Evolutionary conservation across 2,888 invertebrate species (phyloP).

Genomic region (Abrostola triplasia): DNA sequence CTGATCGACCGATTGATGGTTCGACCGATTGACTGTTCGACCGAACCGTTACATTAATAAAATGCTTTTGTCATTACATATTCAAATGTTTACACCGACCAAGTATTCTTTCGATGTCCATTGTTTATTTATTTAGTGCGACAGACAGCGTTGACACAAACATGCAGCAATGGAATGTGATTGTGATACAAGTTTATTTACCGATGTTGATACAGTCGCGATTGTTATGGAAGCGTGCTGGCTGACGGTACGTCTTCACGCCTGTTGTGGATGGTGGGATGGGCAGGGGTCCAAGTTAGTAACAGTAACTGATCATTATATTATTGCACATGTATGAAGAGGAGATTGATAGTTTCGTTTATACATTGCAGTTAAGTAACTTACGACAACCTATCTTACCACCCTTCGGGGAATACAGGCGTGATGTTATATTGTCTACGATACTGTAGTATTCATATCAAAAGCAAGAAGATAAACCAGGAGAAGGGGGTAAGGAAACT

Average conservation of each 20-base stretch:
- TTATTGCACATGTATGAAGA: too few species aligned
- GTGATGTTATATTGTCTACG: too few species aligned
- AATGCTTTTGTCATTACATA: slow-evolving; percentile 42
- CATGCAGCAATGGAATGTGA: slow-evolving; percentile 48
- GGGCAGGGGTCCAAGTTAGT: neutral
- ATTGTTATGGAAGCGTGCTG: slow-evolving; percentile 41
- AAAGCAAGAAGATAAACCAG: too few species aligned
- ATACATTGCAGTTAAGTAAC: too few species aligned
- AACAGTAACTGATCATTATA: neutral
- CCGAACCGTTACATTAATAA: slow-evolving; percentile 9
- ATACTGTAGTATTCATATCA: too few species aligned
- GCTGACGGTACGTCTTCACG: slow-evolving; percentile 6
- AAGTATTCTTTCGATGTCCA: slow-evolving; percentile 44
- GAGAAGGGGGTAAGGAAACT: too few species aligned
- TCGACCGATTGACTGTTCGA: neutral
- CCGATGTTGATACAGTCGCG: slow-evolving; percentile 22
- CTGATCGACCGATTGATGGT: neutral
- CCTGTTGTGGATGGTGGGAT: neutral
- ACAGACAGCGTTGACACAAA: slow-evolving; percentile 39
- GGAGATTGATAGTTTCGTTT: too few species aligned
- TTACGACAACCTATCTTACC: too few species aligned
- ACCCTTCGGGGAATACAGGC: too few species aligned
- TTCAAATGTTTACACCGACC: slow-evolving; percentile 48
- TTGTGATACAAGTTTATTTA: slow-evolving; percentile 51
- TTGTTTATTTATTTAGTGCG: slow-evolving; percentile 53